Evolutionary conservation across 2,888 invertebrate genomes (phyloP).

Genomic region (Trissonchulus latispiculum): DNA sequence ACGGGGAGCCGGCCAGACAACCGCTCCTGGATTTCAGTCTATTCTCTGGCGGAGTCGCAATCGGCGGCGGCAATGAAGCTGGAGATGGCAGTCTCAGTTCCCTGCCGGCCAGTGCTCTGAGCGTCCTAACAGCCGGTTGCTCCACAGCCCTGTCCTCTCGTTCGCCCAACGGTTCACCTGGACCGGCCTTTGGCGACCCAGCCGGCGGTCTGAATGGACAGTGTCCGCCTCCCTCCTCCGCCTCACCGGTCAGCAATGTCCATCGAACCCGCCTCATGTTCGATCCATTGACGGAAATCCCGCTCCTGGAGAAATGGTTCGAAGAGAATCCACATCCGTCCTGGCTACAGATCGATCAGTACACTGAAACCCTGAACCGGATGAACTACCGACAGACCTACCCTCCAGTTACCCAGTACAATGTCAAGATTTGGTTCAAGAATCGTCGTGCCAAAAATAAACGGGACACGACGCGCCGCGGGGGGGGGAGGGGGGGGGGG

Average conservation of each 20-base stretch:
- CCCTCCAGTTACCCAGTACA: conserved; percentile 94
- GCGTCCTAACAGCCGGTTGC: not conserved
- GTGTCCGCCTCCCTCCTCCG: conserved; percentile 54
- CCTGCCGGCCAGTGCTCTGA: not conserved
- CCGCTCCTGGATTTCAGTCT: too few relatives aligned
- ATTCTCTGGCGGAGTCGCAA: not conserved
- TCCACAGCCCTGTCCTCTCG: not conserved
- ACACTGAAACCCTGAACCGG: conserved; percentile 89
- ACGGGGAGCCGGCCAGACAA: too few relatives aligned
- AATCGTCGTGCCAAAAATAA: conserved; percentile 97
- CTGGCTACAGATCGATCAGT: conserved; percentile 90
- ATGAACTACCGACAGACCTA: conserved; percentile 97
- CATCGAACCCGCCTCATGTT: conserved; percentile 94
- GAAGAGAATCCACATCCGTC: conserved; percentile 95
- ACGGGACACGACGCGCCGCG: conserved; percentile 51
- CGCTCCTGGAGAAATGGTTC: conserved; percentile 63
- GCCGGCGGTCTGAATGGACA: too few relatives aligned
- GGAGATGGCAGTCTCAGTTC: not conserved
- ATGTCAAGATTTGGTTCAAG: conserved; percentile 92
- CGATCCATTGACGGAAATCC: conserved; percentile 93
- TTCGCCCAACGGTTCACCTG: conserved; percentile 50
- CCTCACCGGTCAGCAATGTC: conserved; percentile 10
- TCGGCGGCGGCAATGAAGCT: not conserved
- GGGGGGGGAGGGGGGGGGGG: too few relatives aligned
- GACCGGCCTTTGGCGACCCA: too few relatives aligned